Evolutionary conservation across 2,797 vertebrate species (phyloP).

Genomic region (Oophaga sylvatica): DNA sequence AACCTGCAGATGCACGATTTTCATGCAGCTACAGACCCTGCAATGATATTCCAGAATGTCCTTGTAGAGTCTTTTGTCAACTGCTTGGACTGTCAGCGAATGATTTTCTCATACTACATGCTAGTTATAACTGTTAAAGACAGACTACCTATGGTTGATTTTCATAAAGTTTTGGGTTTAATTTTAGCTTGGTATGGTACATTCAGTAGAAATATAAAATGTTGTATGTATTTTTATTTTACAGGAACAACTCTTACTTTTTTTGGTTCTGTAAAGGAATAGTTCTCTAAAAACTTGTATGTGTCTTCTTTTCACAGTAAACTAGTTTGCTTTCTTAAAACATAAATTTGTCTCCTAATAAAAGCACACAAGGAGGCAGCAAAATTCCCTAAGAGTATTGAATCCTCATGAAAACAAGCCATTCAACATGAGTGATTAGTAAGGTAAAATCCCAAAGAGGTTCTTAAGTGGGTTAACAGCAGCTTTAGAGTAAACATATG

Average conservation of each 20-base stretch:
- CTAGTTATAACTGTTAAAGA: not conserved
- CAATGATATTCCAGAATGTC: too few species aligned
- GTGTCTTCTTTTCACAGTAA: constrained; percentile 13
- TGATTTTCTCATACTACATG: not conserved
- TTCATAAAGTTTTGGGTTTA: not conserved
- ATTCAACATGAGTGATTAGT: constrained; percentile 47
- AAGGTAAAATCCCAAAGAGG: constrained; percentile 33
- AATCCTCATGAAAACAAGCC: constrained; percentile 25
- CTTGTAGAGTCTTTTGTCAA: too few species aligned
- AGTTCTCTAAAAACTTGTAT: constrained; percentile 20
- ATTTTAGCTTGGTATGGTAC: not conserved
- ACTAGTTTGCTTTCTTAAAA: constrained; percentile 17
- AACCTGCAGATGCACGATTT: too few species aligned
- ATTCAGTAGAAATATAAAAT: not conserved
- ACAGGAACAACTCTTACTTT: not conserved
- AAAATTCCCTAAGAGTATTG: constrained; percentile 29
- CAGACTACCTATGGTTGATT: not conserved
- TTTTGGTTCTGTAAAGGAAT: not conserved
- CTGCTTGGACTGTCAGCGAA: too few species aligned
- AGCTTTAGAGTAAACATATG: constrained; percentile 48
- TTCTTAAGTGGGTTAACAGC: constrained; percentile 9
- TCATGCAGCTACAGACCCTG: too few species aligned
- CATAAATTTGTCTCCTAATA: constrained; percentile 33
- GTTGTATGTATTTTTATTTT: not conserved
- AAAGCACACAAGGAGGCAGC: constrained; percentile 30